Evolutionary conservation across 2,113 vertebrate species (phyloP), one percentile per base, ranked within the genome.

Genomic region (Zeus faber): DNA sequence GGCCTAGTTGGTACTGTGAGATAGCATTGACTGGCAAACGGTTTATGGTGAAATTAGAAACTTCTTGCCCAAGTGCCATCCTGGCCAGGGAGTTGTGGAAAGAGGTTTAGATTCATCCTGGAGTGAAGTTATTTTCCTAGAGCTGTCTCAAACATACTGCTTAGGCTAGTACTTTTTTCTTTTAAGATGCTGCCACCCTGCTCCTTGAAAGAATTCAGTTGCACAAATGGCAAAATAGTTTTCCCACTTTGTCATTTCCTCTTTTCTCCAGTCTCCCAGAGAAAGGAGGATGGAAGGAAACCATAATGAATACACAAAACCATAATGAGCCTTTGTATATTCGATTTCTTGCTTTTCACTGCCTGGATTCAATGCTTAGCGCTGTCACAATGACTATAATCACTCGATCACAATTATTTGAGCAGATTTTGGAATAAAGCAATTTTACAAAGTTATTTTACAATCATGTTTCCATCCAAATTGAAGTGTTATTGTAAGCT

Each of bases 221-320:
- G 76, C 79, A 59, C 79, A 83, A 84, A 88, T 78, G 81, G 75
- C 72, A 73, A 82, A 83, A 87, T 85, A 79, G 66, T 80, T 86
- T 77, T 71, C 78, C 57, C 27, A 40, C 33, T 70, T 82, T 74
- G 79, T 87, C 77, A 83, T 85, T 85, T 81, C 83, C 73, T 70
- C 54, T 70, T 65, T 59, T 16, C 24, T 59, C 13, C 33, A 41
- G 54, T 66, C 62, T 56, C 44, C 49, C n/a, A 21, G 20, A 61
- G 17, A 18, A 31, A 33, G 43, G 20, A 55, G 64, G 31, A 16
- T 44, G 20, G 11, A 4, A 6, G 26, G 58, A 8, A 21, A 14
- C 17, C 22, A 23, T 23, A n/a, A 35, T 29, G 39, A 3, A 1
- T 5, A 14, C 16, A 50, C 3, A 11, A n/a, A n/a, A n/a, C n/a